These are phyloP conservation scores for Hypomecis punctinalis DNA, from an alignment of 2,888 invertebrate genomes.

Conservation along the genomic window DNA sequence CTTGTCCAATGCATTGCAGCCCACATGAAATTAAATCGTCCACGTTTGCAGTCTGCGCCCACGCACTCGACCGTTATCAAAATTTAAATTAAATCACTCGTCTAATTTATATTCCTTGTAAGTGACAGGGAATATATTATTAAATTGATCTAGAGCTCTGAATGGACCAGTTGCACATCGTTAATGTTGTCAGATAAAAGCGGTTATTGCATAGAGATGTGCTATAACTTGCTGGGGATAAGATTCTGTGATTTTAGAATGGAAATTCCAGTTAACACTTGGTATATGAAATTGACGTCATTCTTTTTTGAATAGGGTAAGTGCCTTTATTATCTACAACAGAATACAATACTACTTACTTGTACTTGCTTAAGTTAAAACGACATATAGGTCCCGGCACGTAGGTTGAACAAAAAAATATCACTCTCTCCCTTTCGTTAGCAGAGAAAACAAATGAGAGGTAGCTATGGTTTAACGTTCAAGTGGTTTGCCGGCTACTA, in stretches of 20 bases:
- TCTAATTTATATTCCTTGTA: constrained; percentile 38
- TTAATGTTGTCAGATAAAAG: constrained; percentile 27
- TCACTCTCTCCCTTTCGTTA: too few species aligned
- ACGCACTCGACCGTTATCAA: constrained; percentile 32
- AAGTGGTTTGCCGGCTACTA: too few species aligned
- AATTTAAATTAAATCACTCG: constrained; percentile 37
- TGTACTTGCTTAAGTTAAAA: too few species aligned
- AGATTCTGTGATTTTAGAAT: neutral
- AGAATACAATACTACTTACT: too few species aligned
- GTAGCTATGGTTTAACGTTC: too few species aligned
- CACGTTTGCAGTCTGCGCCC: constrained; percentile 23
- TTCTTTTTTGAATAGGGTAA: too few species aligned
- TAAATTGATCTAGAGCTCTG: constrained; percentile 30
- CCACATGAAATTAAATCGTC: constrained; percentile 31
- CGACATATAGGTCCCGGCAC: too few species aligned
- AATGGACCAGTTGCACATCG: constrained; percentile 31
- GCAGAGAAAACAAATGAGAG: too few species aligned
- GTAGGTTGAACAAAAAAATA: too few species aligned
- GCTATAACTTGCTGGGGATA: constrained; percentile 5
- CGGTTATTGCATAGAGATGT: constrained; percentile 26
- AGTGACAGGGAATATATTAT: constrained; percentile 36
- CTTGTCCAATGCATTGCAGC: constrained; percentile 18
- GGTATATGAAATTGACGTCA: too few species aligned
- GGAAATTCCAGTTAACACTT: neutral
- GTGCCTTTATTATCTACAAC: too few species aligned